These are phyloP conservation scores for Apostichopus californicus DNA, from an alignment of 35 echinoderm and acorn worm species.

Conservation along the genomic window DNA sequence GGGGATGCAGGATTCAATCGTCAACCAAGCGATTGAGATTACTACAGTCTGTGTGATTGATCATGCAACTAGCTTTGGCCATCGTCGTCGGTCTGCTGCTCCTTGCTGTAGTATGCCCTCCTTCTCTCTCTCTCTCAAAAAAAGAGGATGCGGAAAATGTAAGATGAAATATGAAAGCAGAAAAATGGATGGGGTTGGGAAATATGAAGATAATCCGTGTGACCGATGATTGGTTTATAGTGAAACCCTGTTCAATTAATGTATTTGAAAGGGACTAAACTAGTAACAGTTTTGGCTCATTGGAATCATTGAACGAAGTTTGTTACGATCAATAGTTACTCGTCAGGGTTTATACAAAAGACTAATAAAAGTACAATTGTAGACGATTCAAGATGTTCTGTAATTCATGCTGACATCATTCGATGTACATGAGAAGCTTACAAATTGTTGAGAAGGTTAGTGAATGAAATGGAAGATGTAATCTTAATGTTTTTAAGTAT, in stretches of 20 bases:
- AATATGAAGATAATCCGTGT: neutral
- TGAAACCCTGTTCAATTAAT: neutral
- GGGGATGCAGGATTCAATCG: constrained; percentile 52
- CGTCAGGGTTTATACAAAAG: too few species aligned
- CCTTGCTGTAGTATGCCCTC: neutral
- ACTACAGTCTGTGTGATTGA: constrained; percentile 39
- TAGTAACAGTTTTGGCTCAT: too few species aligned
- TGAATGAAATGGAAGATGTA: too few species aligned
- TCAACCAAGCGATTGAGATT: constrained; percentile 43
- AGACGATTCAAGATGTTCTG: too few species aligned
- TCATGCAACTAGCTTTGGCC: constrained; percentile 15
- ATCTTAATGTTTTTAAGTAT: too few species aligned
- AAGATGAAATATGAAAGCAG: neutral
- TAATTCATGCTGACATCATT: too few species aligned
- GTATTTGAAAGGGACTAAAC: too few species aligned
- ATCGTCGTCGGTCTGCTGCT: neutral
- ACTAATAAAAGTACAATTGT: too few species aligned
- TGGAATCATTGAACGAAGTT: too few species aligned
- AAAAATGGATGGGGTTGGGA: neutral
- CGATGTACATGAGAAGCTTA: too few species aligned
- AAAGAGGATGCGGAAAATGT: neutral
- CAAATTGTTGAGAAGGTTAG: too few species aligned
- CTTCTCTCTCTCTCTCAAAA: neutral
- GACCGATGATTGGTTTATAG: neutral
- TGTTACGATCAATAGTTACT: too few species aligned